Percentiles rank a stretch among this genome's conserved stretches.
phyloP scores from a whole-genome alignment of 2,113 vertebrate genomes.

The Aspiorhynchus laticeps region DNA sequence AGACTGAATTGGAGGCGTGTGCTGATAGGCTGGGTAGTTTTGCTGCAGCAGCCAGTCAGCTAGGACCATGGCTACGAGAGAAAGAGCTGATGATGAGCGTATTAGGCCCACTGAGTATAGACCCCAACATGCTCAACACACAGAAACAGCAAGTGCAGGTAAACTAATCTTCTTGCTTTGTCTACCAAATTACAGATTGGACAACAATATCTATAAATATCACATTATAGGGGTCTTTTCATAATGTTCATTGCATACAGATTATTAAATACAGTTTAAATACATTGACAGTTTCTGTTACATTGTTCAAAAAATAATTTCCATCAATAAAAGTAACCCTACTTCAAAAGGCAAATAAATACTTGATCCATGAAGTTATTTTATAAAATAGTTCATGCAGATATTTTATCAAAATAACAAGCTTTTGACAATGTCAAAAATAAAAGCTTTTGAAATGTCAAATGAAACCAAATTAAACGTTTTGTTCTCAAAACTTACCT shows the following conservation, averaged over 20 bases:
- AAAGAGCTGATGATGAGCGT: conserved; percentile 99
- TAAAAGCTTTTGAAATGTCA: too few relatives aligned
- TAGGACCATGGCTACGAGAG: conserved; percentile 93
- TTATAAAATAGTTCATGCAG: too few relatives aligned
- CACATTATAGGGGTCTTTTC: background rate
- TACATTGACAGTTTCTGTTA: background rate
- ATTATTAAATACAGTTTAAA: background rate
- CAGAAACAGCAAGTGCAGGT: conserved; percentile 99
- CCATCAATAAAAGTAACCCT: background rate
- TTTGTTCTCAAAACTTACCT: background rate
- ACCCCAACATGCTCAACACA: conserved; percentile 96
- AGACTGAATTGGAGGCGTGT: conserved; percentile 91
- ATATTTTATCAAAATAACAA: too few relatives aligned
- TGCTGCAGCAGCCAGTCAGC: conserved; percentile 85
- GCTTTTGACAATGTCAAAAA: background rate
- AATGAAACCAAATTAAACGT: background rate
- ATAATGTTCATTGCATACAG: background rate
- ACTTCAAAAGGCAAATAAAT: background rate
- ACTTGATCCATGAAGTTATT: too few relatives aligned
- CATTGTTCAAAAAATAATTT: background rate
- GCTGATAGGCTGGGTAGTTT: conserved; percentile 89
- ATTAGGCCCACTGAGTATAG: conserved; percentile 93
- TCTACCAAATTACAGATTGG: background rate
- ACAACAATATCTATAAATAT: background rate
- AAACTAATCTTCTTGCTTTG: conserved; percentile 31